A percentile compares a stretch with the other conserved stretches of the same genome.
phyloP scores from a whole-genome alignment of 2,888 invertebrate species.

The Erynnis tages region DNA sequence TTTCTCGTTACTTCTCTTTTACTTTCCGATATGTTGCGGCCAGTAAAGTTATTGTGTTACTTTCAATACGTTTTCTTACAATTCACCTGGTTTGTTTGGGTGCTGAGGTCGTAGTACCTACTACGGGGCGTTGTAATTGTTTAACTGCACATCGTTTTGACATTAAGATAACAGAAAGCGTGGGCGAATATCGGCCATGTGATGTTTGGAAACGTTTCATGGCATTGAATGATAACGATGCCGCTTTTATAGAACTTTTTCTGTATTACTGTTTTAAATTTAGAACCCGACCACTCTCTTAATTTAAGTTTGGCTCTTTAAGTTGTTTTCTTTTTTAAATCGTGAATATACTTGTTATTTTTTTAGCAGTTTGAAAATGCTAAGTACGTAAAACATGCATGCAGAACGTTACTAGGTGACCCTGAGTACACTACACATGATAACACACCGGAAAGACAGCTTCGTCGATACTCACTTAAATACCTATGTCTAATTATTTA shows the following conservation, averaged over 20 bases:
- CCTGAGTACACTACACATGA: neutral
- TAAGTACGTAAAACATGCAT: too few species aligned
- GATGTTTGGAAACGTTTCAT: conserved; percentile 61
- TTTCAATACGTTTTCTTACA: neutral
- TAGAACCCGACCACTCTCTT: too few species aligned
- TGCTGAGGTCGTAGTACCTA: neutral
- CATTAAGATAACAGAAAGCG: conserved; percentile 59
- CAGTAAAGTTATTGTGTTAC: neutral
- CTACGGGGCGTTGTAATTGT: conserved; percentile 42
- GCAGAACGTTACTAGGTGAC: conserved; percentile 7
- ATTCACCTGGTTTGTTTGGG: neutral
- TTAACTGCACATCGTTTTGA: conserved; percentile 49
- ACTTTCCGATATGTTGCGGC: neutral
- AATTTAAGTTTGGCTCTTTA: too few species aligned
- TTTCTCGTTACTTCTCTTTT: conserved; percentile 27
- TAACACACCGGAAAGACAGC: conserved; percentile 5
- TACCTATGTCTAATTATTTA: too few species aligned
- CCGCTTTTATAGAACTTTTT: conserved; percentile 40
- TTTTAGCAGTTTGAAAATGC: too few species aligned
- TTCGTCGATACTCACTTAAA: too few species aligned
- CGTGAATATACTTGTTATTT: too few species aligned
- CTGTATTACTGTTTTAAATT: neutral
- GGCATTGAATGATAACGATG: conserved; percentile 50
- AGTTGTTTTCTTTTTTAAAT: too few species aligned
- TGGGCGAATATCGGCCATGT: conserved; percentile 69